Evolutionary conservation across 2,797 vertebrate genomes (phyloP).

Genomic region (Eospalax fontanierii): DNA sequence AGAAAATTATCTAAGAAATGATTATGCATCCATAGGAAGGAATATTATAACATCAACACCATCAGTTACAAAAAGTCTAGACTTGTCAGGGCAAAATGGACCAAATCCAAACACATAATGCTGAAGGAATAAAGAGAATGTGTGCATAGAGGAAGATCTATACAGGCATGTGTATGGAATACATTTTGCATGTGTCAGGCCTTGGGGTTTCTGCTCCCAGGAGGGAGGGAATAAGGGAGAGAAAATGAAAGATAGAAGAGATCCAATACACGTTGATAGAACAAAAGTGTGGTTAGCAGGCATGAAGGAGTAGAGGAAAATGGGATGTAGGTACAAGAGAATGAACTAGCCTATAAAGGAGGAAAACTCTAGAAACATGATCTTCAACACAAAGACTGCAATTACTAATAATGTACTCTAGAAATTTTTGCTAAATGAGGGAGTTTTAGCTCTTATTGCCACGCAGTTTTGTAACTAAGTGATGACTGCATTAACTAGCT

Average conservation of each 20-base stretch:
- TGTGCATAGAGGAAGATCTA: not conserved
- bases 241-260: too few relatives aligned
- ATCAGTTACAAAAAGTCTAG: not conserved
- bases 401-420: not conserved
- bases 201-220: too few relatives aligned
- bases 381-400: not conserved
- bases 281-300: not conserved
- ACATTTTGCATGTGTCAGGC: not conserved
- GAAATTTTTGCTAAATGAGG: not conserved
- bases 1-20: conserved; percentile 51
- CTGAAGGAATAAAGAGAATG: not conserved
- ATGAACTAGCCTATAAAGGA: not conserved
- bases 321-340: not conserved
- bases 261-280: not conserved
- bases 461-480: not conserved
- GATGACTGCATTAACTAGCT: not conserved
- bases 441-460: not conserved
- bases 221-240: too few relatives aligned
- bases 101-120: not conserved
- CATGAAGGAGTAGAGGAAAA: not conserved
- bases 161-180: not conserved
- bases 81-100: not conserved
- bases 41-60: not conserved
- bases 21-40: not conserved
- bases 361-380: not conserved